A percentile compares a stretch with the other conserved stretches of the same genome.
phyloP scores from a whole-genome alignment of 2,797 vertebrate species.

The Telmatherina bonti region DNA sequence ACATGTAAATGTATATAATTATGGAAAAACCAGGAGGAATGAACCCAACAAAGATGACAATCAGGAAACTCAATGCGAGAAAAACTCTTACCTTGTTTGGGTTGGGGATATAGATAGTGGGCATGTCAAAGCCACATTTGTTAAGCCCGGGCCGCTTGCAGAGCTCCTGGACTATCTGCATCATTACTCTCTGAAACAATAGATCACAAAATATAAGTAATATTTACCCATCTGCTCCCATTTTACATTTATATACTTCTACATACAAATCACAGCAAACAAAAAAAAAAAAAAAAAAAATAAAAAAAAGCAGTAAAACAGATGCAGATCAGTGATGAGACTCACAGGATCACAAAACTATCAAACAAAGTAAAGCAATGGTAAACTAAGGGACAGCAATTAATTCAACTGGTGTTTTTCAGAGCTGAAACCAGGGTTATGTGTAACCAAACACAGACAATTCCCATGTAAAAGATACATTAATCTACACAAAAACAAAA shows the following conservation, averaged over 20 bases:
- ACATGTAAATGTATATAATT: not conserved
- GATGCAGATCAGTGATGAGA: not conserved
- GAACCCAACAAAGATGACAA: not conserved
- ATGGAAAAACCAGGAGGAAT: not conserved
- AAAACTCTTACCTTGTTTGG: slow-evolving; percentile 82
- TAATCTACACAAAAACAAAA: too few relatives aligned
- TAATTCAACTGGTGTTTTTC: too few relatives aligned
- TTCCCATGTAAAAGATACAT: too few relatives aligned
- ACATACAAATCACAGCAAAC: not conserved
- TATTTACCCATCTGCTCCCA: not conserved
- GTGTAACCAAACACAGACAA: too few relatives aligned
- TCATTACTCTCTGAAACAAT: slow-evolving; percentile 86
- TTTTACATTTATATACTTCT: not conserved
- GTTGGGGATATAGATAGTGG: slow-evolving; percentile 88
- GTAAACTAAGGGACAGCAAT: too few relatives aligned
- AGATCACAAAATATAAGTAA: slow-evolving; percentile 12
- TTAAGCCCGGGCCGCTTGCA: slow-evolving; percentile 90
- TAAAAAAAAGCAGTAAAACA: too few relatives aligned
- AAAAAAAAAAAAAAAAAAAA: too few relatives aligned
- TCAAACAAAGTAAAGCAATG: too few relatives aligned
- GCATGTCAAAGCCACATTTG: slow-evolving; percentile 93
- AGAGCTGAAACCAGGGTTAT: too few relatives aligned
- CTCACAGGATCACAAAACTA: too few relatives aligned
- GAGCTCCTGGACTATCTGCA: slow-evolving; percentile 92
- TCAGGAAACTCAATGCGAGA: not conserved